These are phyloP conservation scores for Sinentomon sp. DNA, from an alignment of 2,888 invertebrate species.

Conservation along the genomic window DNA sequence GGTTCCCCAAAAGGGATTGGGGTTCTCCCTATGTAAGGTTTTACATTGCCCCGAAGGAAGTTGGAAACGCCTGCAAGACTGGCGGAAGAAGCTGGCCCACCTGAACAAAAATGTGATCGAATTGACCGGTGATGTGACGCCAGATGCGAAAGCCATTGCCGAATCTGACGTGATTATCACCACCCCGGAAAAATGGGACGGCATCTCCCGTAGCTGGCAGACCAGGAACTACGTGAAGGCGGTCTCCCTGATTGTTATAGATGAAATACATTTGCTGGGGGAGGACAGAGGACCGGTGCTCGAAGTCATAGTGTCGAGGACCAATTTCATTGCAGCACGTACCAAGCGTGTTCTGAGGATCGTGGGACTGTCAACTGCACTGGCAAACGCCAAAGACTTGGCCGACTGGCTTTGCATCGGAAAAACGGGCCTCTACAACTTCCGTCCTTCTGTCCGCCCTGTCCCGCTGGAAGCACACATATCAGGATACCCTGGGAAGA, in stretches of 20 bases:
- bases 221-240: conserved; percentile 69
- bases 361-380: conserved; percentile 82
- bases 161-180: conserved; percentile 81
- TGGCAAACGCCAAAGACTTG: conserved; percentile 84
- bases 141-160: conserved; percentile 55
- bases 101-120: conserved; percentile 68
- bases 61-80: conserved; percentile 89
- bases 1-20: no score
- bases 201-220: conserved; percentile 93
- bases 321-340: conserved; percentile 80
- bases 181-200: conserved; percentile 99
- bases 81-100: conserved; percentile 48
- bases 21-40: no score
- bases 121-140: conserved; percentile 75
- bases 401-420: conserved; percentile 87
- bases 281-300: conserved; percentile 67
- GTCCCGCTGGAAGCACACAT: conserved; percentile 87
- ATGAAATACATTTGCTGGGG: conserved; percentile 91
- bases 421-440: conserved; percentile 71
- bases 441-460: conserved; percentile 87
- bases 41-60: conserved; percentile 94
- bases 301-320: conserved; percentile 91
- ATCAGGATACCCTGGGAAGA: conserved; percentile 83
- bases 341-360: conserved; percentile 56
- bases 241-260: conserved; percentile 77